phyloP scores from a whole-genome alignment of 2,113 vertebrate species.

The Hemicordylus capensis region DNA sequence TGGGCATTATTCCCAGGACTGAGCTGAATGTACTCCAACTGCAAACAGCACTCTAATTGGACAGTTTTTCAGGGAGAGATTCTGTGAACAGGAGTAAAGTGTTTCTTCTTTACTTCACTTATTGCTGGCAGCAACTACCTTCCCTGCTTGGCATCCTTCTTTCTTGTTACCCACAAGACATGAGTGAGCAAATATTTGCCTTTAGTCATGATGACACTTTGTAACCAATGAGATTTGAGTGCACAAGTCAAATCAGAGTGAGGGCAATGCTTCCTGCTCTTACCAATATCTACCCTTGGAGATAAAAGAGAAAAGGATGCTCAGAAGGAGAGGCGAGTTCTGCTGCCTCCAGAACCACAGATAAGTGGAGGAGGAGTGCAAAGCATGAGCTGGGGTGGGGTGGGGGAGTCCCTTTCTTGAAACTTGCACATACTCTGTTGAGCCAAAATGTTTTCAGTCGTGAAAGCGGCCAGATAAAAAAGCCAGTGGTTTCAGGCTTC shows the following conservation, averaged over 20 bases:
- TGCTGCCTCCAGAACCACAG: background rate
- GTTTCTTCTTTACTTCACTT: background rate
- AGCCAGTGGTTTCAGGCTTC: background rate
- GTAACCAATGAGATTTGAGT: background rate
- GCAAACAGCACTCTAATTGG: no score
- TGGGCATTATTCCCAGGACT: background rate
- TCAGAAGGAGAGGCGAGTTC: background rate
- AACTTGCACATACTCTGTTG: background rate
- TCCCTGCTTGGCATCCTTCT: background rate
- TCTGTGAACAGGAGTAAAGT: background rate
- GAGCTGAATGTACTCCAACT: no score
- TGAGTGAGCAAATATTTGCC: no score
- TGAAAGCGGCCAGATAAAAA: background rate
- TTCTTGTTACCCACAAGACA: background rate
- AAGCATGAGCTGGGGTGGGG: background rate
- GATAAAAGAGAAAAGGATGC: background rate
- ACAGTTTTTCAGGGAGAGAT: background rate
- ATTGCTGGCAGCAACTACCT: background rate
- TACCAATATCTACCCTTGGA: no score
- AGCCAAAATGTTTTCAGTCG: background rate
- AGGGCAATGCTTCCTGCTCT: background rate
- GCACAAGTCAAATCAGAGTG: background rate
- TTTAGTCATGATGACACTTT: no score
- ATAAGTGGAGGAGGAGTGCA: background rate
- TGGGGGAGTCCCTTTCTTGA: background rate